These are phyloP conservation scores for Diplogasteroides magnus DNA, from an alignment of 1,140 invertebrate species.

Conservation along the genomic window DNA sequence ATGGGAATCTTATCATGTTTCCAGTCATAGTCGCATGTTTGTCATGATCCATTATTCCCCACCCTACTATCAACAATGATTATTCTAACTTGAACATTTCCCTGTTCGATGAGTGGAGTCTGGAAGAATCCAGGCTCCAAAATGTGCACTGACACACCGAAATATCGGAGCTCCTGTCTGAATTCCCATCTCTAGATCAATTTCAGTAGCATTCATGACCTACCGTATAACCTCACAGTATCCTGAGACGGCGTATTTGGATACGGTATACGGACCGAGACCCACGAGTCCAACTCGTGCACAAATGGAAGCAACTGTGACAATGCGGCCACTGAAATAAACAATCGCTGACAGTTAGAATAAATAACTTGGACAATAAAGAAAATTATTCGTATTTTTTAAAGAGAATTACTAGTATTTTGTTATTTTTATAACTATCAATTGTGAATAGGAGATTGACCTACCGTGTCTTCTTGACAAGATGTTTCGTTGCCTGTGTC, in stretches of 20 bases:
- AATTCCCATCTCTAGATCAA: conserved; percentile 1
- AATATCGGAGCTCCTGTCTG: conserved; percentile 26
- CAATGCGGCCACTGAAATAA: conserved; percentile 32
- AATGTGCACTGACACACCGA: conserved; percentile 30
- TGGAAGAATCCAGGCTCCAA: conserved; percentile 38
- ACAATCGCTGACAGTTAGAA: neutral
- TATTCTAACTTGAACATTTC: conserved; percentile 1
- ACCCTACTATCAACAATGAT: too few species aligned
- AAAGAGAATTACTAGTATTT: too few species aligned
- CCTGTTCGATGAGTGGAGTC: conserved; percentile 23
- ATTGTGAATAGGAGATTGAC: too few species aligned
- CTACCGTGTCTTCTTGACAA: conserved; percentile 34
- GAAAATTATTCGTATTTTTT: neutral
- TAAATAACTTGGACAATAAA: neutral
- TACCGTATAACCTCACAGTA: conserved; percentile 35
- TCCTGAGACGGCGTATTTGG: conserved; percentile 32
- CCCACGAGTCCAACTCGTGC: conserved; percentile 26
- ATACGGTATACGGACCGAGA: conserved; percentile 36
- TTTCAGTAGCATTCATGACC: neutral
- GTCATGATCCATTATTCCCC: too few species aligned
- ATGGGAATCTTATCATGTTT: too few species aligned
- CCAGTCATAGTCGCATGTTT: too few species aligned
- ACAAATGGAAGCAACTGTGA: conserved; percentile 35
- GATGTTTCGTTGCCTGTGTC: conserved; percentile 33
- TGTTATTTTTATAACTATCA: too few species aligned